These are phyloP conservation scores for Scolopax bukidnonensis DNA, from an alignment of 2,797 vertebrate genomes.

Conservation along the genomic window DNA sequence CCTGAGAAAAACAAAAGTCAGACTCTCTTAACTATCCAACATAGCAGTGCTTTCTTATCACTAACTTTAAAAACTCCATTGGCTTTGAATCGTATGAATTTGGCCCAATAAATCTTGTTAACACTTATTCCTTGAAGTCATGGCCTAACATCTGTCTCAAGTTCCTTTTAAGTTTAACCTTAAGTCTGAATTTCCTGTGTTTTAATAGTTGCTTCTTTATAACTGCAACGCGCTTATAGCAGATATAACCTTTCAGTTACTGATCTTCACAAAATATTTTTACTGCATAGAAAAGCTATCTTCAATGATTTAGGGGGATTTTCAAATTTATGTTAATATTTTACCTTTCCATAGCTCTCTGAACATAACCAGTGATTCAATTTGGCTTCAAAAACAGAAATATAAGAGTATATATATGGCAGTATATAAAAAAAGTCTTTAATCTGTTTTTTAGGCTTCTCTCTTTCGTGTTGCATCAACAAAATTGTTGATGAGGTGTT, in stretches of 20 bases:
- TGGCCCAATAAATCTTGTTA: slow-evolving; percentile 39
- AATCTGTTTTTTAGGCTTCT: neutral
- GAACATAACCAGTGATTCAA: neutral
- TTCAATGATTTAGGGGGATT: neutral
- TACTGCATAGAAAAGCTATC: neutral
- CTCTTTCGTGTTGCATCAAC: neutral
- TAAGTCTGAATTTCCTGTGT: slow-evolving; percentile 15
- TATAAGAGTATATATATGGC: neutral
- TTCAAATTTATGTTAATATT: neutral
- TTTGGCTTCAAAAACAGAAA: neutral
- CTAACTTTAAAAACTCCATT: neutral
- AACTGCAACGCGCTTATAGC: neutral
- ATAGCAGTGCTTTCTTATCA: slow-evolving; percentile 19
- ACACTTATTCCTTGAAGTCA: slow-evolving; percentile 45
- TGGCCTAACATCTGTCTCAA: neutral
- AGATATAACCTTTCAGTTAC: slow-evolving; percentile 21
- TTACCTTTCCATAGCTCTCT: neutral
- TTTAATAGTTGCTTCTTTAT: slow-evolving; percentile 16
- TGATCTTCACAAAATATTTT: neutral
- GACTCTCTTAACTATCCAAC: neutral
- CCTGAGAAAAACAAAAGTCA: neutral
- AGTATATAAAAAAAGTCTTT: neutral
- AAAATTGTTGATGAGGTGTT: slow-evolving; percentile 10
- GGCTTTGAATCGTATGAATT: slow-evolving; percentile 5
- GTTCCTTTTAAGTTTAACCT: slow-evolving; percentile 30